These are phyloP conservation scores for Dipodomys ordii DNA, from an alignment of 2,113 vertebrate genomes.

Conservation along the genomic window DNA sequence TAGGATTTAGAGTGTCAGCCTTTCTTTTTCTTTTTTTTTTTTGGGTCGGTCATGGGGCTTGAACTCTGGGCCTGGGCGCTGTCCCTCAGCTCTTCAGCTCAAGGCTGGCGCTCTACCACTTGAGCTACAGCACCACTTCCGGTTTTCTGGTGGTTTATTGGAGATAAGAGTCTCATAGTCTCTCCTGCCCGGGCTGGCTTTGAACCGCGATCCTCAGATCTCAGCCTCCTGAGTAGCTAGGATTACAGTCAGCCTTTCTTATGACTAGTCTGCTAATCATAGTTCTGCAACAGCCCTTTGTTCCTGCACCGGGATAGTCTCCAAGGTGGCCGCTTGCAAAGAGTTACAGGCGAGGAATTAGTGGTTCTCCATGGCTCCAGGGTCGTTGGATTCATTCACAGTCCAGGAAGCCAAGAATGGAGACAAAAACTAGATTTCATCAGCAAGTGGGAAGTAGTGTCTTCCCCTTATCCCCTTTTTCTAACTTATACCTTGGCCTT, in stretches of 20 bases:
- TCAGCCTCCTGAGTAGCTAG: too few species aligned
- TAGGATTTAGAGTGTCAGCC: not conserved
- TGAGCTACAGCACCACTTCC: too few species aligned
- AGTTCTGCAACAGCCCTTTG: not conserved
- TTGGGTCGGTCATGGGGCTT: too few species aligned
- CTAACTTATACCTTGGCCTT: slow-evolving; percentile 24
- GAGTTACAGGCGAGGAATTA: not conserved
- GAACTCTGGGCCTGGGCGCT: too few species aligned
- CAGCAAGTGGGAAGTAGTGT: not conserved
- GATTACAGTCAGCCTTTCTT: not conserved
- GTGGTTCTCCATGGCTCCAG: not conserved
- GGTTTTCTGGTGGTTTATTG: too few species aligned
- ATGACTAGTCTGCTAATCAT: too few species aligned
- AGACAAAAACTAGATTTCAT: not conserved
- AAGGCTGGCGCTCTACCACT: too few species aligned
- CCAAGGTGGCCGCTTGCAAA: too few species aligned
- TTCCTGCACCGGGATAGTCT: not conserved
- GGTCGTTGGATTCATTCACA: not conserved
- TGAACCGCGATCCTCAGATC: too few species aligned
- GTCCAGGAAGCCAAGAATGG: not conserved
- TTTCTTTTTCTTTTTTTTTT: not conserved
- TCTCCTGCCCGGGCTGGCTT: too few species aligned
- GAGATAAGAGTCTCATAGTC: too few species aligned
- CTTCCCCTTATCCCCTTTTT: not conserved
- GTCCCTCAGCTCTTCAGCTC: too few species aligned